Evolutionary conservation across 1,140 invertebrate genomes (phyloP), one percentile per base, ranked within the genome.

Genomic region (Cotesia vestalis): DNA sequence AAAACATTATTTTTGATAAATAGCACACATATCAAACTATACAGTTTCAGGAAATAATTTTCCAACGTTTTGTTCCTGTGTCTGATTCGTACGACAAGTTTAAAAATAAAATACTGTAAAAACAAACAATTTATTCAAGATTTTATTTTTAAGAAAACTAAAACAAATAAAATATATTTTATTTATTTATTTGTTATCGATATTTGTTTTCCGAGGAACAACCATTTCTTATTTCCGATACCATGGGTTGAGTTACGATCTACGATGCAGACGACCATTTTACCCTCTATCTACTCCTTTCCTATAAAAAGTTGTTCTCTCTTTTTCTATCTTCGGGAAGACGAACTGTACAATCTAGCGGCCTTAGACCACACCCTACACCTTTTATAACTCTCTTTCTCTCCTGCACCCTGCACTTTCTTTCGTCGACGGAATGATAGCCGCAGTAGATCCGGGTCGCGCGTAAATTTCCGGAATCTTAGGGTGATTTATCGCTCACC

Each of bases 401-500:
- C 60, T 27, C 51, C 20, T 17, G 27, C 27, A 12, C 35, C 46
- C 6, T 69, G 46, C 9, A 71, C 61, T 62, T 64, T 57, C 38
- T 64, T 57, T 36, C n/a, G 35, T 17, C n/a, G 4, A 34, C 52
- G 62, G 59, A 75, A 71, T 75, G 63, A 75, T 75, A 71, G 74
- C 67, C 74, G 46, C 27, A 64, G 71, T 55, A 71, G 72, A 75
- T 75, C 71, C 71, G 74, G 71, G 70, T 76, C 75, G 74, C 74
- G 73, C 71, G 75, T 76, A 74, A 74, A 74, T 76, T 76, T 76
- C 73, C 73, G 64, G 72, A 75, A 76, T 73, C 73, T 73, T 72
- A 73, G 66, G 66, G 70, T 74, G 75, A 76, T 76, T 76, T 76
- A 76, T 76, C 63, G 72, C 53, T 60, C 14, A 34, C 5, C 27